phyloP scores from a whole-genome alignment of 1,140 invertebrate species.

The Acromyrmex echinatior region DNA sequence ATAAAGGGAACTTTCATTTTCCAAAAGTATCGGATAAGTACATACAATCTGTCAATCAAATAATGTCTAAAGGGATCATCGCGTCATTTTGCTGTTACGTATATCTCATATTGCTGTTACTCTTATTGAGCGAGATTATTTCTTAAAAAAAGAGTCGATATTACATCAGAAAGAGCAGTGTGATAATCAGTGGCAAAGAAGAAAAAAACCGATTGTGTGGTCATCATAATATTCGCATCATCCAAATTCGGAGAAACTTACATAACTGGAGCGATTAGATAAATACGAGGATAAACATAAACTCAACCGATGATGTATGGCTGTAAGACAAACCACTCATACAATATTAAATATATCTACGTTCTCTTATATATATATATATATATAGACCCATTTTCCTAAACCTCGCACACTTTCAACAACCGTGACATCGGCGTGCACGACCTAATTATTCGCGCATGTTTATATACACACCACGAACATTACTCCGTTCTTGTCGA shows the following conservation, averaged over 20 bases:
- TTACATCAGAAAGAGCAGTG: neutral
- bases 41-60: neutral
- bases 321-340: slow-evolving; percentile 71
- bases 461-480: neutral
- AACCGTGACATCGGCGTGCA: slow-evolving; percentile 8
- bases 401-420: slow-evolving; percentile 54
- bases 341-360: slow-evolving; percentile 62
- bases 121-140: neutral
- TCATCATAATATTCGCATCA: slow-evolving; percentile 62
- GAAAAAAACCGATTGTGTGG: slow-evolving; percentile 28
- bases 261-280: slow-evolving; percentile 66
- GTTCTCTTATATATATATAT: neutral
- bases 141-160: slow-evolving; percentile 14
- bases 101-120: neutral
- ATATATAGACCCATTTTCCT: neutral
- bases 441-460: slow-evolving; percentile 45
- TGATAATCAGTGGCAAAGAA: neutral
- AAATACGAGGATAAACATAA: slow-evolving; percentile 31
- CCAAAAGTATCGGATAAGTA: neutral
- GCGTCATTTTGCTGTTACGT: slow-evolving; percentile 1
- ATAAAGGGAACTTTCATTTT: neutral
- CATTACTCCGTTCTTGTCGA: slow-evolving; percentile 29
- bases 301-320: slow-evolving; percentile 73
- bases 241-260: slow-evolving; percentile 65
- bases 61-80: neutral